Base-by-base conservation (phyloP, 2,797 vertebrate genomes). In the Sphaeramia orbicularis region DNA sequence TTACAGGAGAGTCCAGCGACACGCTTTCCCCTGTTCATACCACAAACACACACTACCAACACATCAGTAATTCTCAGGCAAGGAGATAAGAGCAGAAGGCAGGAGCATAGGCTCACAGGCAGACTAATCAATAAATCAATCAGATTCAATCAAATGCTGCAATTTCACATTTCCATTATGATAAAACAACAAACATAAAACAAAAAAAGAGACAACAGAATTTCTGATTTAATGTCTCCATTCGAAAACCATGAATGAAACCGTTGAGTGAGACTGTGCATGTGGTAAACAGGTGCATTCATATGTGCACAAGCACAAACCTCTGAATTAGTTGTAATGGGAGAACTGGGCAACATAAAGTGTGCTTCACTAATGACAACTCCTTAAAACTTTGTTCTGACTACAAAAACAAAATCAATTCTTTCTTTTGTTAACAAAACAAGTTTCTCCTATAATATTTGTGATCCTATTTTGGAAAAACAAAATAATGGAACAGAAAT, bases 381-480 rank as follows among this genome's bases (percentile, higher is more conserved):
- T 81, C 62, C 73, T 87, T 68, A 82, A 82, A 82, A 83, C 81
- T 87, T 86, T 86, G 84, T 74, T 90, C 76, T 21, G 64, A 85
- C 81, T 86, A 94, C 76, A 88, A 91, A 89, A 81, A 90, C 74
- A 79, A 85, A 90, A 88, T 80, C 35, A 81, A 84, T 87, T 90
- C 63, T 62, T 81, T 84, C 55, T 81, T 78, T 76, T 48, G 4
- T 86, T 73, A 89, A 86, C 85, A 84, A 67, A 84, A 86, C 76
- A 89, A 89, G 90, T 14, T 86, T 91, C 89, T 93, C 88, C 91
- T 90, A 90, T 91, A 87, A 93, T 90, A 89, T 90, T 87, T 75
- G 84, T 91, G 91, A 92, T 93, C 86, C 80, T 88, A 87, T 56
- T 62, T 52, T 61, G 68, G 61, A 30, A 45, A 40, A 41, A 42